These are phyloP conservation scores for Chanos chanos DNA, from an alignment of 2,797 vertebrate species.

Conservation along the genomic window DNA sequence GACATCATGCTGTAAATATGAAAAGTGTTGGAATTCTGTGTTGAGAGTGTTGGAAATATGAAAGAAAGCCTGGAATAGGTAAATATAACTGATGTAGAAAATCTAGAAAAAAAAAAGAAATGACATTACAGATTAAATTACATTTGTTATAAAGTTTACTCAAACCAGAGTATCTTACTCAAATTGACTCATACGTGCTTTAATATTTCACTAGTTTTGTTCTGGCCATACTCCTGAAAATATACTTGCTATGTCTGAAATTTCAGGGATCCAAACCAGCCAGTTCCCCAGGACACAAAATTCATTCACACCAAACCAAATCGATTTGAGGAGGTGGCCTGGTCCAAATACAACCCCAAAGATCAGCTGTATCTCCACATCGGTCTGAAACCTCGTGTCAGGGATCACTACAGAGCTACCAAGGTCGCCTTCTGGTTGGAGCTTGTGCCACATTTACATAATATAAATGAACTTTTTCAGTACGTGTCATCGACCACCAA, in stretches of 20 bases:
- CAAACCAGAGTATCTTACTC: too few species aligned
- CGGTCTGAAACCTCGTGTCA: conserved; percentile 88
- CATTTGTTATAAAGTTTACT: too few species aligned
- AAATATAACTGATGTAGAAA: too few species aligned
- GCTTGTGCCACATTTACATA: conserved; percentile 91
- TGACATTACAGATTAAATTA: too few species aligned
- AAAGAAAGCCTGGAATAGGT: too few species aligned
- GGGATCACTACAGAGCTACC: conserved; percentile 94
- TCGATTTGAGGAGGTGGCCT: conserved; percentile 97
- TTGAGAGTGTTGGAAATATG: too few species aligned
- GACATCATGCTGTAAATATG: too few species aligned
- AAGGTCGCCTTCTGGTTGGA: conserved; percentile 98
- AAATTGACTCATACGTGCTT: too few species aligned
- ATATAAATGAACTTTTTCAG: conserved; percentile 91
- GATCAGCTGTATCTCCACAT: conserved; percentile 97
- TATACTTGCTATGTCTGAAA: conserved; percentile 5
- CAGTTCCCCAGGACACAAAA: conserved; percentile 96
- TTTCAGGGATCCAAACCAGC: conserved; percentile 91
- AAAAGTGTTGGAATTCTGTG: too few species aligned
- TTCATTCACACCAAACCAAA: conserved; percentile 99
- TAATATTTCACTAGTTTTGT: conserved; percentile 9
- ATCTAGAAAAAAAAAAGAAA: too few species aligned
- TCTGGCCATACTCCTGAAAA: conserved; percentile 7
- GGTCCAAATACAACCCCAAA: conserved; percentile 97
- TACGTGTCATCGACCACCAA: conserved; percentile 95